Base-by-base conservation (phyloP, 2,888 invertebrate genomes). In the Eurytoma californica region DNA sequence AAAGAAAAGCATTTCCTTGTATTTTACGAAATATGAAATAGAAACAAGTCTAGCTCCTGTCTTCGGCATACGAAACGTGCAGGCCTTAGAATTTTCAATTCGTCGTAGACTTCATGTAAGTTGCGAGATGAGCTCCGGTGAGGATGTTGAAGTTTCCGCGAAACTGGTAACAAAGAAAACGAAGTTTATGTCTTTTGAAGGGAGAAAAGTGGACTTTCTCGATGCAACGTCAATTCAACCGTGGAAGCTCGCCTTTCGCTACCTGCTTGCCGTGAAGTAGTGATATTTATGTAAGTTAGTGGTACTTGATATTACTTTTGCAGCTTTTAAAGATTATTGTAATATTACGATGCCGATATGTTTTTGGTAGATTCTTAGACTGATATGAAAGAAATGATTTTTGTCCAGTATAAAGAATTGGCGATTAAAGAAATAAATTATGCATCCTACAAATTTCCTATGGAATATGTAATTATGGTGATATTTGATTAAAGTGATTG, bases 111-210 rank as follows among this genome's bases (percentile, higher is more conserved):
- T 68, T 74, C 70, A 66, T 66, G 65, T 73, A 63, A 74, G 65
- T 74, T 39, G 73, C 65, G 60, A 69, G 51, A 70, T 63, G 51
- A 18, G 60, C 60, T 75, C n/a, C 61, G 3, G 55, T 28, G 65
- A 69, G 65, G 30, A 63, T 63, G 73, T 66, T 70, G 63, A 75
- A 79, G 65, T 75, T 79, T 70, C 18, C 20, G 28, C 65, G 28
- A 66, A 66, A 72, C 72, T 72, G 58, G 61, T 75, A 79, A 75
- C 76, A 69, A 76, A 72, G 72, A 76, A 72, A 70, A 58, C 58
- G 68, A 76, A 76, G 76, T 70, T 78, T 73, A 65, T 57, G 57
- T 72, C 66, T 60, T 57, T n/a, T 13, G 57, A 66, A 68, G 76
- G 63, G 47, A 76, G n/a, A 58, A 63, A 55, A 57, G 12, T 55